These are phyloP conservation scores for Sarcoramphus papa DNA, from an alignment of 2,797 vertebrate genomes.

Conservation along the genomic window DNA sequence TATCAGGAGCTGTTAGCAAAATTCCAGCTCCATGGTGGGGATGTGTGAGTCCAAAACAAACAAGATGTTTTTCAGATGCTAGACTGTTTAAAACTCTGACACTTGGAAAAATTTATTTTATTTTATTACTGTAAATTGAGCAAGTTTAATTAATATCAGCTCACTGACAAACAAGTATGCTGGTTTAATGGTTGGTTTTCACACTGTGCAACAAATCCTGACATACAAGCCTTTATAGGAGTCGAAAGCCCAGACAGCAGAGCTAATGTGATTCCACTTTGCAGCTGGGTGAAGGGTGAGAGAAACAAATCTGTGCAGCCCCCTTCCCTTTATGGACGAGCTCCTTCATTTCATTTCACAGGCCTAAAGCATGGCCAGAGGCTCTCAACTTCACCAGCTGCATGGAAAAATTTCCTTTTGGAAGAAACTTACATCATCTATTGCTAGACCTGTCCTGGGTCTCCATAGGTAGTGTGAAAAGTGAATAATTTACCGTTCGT, in stretches of 20 bases:
- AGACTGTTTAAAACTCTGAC: constrained; percentile 18
- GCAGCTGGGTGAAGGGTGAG: not conserved
- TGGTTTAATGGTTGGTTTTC: constrained; percentile 5
- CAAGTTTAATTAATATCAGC: constrained; percentile 42
- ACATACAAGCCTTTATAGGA: not conserved
- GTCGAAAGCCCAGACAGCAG: not conserved
- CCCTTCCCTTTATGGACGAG: not conserved
- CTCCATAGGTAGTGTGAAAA: not conserved
- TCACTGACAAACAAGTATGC: constrained; percentile 22
- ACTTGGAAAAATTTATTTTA: constrained; percentile 10
- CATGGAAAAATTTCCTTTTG: not conserved
- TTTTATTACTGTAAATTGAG: constrained; percentile 48
- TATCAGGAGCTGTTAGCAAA: constrained; percentile 53
- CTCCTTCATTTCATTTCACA: not conserved
- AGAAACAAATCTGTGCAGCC: not conserved
- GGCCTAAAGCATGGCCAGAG: not conserved
- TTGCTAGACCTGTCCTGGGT: not conserved
- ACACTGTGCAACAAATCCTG: constrained; percentile 31
- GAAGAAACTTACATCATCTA: not conserved
- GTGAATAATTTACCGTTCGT: not conserved
- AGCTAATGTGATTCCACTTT: not conserved
- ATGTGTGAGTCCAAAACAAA: constrained; percentile 13
- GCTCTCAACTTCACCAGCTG: not conserved
- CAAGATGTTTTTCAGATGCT: constrained; percentile 53
- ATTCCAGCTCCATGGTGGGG: constrained; percentile 33